These are phyloP conservation scores for Delia radicum DNA, from an alignment of 1,140 invertebrate genomes.

Conservation along the genomic window DNA sequence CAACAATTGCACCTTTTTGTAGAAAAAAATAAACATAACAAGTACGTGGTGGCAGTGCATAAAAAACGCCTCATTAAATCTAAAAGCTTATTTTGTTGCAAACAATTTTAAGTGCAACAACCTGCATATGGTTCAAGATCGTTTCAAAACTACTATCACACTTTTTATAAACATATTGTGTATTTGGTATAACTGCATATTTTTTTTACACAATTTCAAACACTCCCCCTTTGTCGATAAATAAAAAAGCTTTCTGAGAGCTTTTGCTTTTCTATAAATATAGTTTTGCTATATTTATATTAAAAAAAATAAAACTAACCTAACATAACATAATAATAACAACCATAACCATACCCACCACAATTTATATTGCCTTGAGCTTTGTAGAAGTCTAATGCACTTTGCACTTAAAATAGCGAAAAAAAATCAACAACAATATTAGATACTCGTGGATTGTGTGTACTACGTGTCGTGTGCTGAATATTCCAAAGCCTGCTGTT, in stretches of 20 bases:
- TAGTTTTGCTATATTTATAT: neutral
- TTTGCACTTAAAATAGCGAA: conserved; percentile 22
- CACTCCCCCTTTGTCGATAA: conserved; percentile 1
- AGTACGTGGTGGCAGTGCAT: too few species aligned
- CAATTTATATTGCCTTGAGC: conserved; percentile 17
- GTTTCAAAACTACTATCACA: conserved; percentile 17
- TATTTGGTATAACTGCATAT: neutral
- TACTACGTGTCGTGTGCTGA: too few species aligned
- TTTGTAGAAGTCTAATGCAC: conserved; percentile 17
- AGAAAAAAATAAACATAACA: too few species aligned
- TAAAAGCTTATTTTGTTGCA: too few species aligned
- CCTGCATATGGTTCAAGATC: conserved; percentile 54
- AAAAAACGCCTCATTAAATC: too few species aligned
- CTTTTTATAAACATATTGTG: neutral
- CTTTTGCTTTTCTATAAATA: neutral
- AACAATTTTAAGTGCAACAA: conserved; percentile 50
- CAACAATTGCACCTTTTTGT: neutral
- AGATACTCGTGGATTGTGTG: too few species aligned
- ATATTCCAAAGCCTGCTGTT: too few species aligned
- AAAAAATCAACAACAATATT: too few species aligned
- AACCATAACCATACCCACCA: conserved; percentile 1
- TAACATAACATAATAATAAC: neutral
- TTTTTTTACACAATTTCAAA: neutral
- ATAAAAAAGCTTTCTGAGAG: conserved; percentile 1
- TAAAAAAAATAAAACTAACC: neutral